Evolutionary conservation across 2,888 invertebrate genomes (phyloP), one percentile per base, ranked within the genome.

Genomic region (Dioctria rufipes): DNA sequence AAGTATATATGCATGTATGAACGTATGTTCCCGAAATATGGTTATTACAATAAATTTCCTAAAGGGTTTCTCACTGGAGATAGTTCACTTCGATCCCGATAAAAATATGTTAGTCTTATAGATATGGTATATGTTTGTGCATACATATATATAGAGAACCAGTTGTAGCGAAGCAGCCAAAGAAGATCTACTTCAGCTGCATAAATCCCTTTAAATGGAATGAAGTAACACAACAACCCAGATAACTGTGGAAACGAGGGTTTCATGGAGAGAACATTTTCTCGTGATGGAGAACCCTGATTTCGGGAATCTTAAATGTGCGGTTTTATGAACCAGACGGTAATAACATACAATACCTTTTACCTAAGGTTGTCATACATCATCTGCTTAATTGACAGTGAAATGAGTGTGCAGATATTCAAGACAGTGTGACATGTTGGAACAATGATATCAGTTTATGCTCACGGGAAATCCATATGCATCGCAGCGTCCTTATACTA

Each of bases 371-470:
- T 81, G 80, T 81, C 80, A 79, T 82, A 82, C 77, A 82, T 81
- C 81, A 82, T 82, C 80, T 78, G 66, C 71, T 81, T 81, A 82
- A 82, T 82, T 82, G 81, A 81, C 82, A 81, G 81, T 81, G 80
- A 81, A 82, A 81, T 80, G 78, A 82, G 78, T 81, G 73, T 61
- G 81, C 58, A 80, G 67, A 66, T 46, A 61, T 77, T 77, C 39
- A 37, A 51, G 58, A 60, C 42, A 60, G 42, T 43, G 73, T 42
- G 54, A 69, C 51, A 39, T 39, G 39, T 69, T 51, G 39, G 51
- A 51, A 37, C 69, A 39, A 39, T 51, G 69, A 39, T 69, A 69
- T 69, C 69, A 39, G 51, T 51, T 69, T 51, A 69, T 69, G 51
- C 69, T 54, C 11, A 54, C 11, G 54, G 54, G 54, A 54, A 54